Evolutionary conservation across 2,113 vertebrate genomes (phyloP).

Genomic region (Cyphomyrus plagiostoma): DNA sequence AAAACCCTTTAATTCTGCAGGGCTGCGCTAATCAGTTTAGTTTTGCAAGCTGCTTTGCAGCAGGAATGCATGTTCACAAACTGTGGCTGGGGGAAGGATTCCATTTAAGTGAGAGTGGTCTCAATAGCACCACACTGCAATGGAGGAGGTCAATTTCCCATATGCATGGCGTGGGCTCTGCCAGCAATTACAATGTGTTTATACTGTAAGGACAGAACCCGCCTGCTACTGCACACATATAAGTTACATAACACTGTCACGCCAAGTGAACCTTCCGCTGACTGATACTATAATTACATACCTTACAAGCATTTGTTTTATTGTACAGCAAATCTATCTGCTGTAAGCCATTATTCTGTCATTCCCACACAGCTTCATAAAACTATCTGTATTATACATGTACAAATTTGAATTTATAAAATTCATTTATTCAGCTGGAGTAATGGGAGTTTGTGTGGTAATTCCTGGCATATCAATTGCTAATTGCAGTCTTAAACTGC

Average conservation of each 20-base stretch:
- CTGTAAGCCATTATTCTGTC: neutral
- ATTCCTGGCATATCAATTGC: neutral
- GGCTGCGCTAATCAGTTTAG: neutral
- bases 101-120: neutral
- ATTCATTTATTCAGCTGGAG: neutral
- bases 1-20: neutral
- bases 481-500: neutral
- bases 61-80: neutral
- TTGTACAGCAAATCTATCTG: neutral
- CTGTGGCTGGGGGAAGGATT: neutral
- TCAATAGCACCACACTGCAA: neutral
- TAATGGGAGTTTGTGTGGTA: neutral
- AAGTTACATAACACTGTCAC: neutral
- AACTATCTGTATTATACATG: neutral
- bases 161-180: neutral
- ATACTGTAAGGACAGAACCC: neutral
- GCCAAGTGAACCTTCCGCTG: neutral
- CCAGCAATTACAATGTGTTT: neutral
- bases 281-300: neutral
- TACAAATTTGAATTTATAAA: neutral
- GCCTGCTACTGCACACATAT: neutral
- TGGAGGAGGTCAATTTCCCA: neutral
- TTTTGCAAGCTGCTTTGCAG: constrained; percentile 12
- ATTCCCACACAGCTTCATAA: neutral
- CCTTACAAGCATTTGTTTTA: neutral